These are phyloP conservation scores for Connochaetes taurinus DNA, from an alignment of 2,113 vertebrate genomes.

Conservation along the genomic window DNA sequence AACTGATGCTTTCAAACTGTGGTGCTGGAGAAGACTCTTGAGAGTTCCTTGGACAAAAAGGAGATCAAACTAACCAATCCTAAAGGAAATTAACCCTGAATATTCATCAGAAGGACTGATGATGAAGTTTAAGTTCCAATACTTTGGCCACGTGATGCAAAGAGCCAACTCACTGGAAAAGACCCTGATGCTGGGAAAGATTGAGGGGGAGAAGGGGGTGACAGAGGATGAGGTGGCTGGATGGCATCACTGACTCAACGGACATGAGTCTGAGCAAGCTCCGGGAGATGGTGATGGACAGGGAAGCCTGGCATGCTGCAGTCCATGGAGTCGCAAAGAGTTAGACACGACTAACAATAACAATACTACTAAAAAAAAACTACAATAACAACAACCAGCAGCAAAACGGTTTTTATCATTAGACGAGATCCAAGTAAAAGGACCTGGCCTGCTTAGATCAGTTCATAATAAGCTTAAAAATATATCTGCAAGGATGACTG, in stretches of 20 bases:
- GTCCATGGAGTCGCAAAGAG: background rate
- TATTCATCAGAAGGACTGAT: background rate
- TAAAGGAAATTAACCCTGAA: background rate
- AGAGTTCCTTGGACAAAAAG: background rate
- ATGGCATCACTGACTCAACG: background rate
- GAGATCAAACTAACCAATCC: background rate
- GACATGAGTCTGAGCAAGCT: background rate
- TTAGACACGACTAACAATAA: no score
- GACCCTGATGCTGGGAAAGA: background rate
- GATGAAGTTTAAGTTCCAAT: background rate
- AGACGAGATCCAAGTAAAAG: background rate
- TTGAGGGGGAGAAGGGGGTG: background rate
- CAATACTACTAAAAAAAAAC: no score
- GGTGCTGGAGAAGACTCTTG: background rate
- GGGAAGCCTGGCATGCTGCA: background rate
- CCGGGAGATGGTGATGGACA: background rate
- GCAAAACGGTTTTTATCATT: background rate
- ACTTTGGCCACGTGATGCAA: background rate
- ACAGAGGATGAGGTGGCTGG: background rate
- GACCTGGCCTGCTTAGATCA: background rate
- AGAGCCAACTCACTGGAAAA: background rate
- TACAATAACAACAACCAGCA: background rate
- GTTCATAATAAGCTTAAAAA: background rate
- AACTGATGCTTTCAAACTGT: background rate
- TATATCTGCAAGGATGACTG: background rate